Percentiles rank a stretch among this genome's conserved stretches.
These are phyloP conservation scores for Sorex fumeus DNA, from an alignment of 2,113 vertebrate genomes.

Conservation along the genomic window DNA sequence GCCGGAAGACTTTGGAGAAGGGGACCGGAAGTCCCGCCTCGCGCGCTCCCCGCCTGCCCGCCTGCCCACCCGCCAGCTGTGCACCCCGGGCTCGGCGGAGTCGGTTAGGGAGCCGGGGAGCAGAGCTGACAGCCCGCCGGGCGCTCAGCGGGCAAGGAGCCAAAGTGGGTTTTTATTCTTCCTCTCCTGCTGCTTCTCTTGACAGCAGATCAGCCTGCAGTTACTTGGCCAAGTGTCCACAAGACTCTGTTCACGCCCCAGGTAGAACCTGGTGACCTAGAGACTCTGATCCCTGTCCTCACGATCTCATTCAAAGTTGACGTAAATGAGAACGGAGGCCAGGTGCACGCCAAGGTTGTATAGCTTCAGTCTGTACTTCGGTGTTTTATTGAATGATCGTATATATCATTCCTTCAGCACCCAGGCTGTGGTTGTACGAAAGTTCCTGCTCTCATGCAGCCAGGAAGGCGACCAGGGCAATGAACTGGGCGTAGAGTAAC, in stretches of 20 bases:
- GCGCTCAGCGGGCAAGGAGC: neutral
- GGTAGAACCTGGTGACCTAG: neutral
- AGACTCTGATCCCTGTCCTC: neutral
- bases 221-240: neutral
- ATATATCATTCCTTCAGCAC: neutral
- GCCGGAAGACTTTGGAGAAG: neutral
- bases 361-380: neutral
- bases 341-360: neutral
- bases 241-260: neutral
- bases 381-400: neutral
- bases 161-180: rapidly evolving
- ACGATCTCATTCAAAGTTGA: neutral
- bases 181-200: no score
- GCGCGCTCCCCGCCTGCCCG: no score
- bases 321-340: neutral
- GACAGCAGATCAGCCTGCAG: neutral
- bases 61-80: rapidly evolving
- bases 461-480: neutral
- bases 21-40: conserved; percentile 80
- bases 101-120: no score
- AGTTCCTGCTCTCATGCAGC: neutral
- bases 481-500: neutral
- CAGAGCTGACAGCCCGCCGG: no score
- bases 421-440: neutral
- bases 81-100: no score